These are phyloP conservation scores for Caenorhabditis macrosperma DNA, from an alignment of 2,888 invertebrate genomes.

Conservation along the genomic window DNA sequence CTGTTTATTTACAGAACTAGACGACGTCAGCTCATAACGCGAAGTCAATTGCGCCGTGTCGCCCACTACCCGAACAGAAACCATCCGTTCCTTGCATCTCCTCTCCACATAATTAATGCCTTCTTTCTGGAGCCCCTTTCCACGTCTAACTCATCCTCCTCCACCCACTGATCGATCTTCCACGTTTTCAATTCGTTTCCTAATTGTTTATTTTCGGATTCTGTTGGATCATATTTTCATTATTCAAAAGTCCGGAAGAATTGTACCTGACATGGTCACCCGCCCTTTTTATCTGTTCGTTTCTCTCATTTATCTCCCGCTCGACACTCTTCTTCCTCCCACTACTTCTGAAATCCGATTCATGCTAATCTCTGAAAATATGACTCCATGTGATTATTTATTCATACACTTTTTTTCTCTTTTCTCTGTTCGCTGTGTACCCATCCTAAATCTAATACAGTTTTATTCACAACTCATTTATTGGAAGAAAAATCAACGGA, in stretches of 20 bases:
- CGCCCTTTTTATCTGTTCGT: not conserved
- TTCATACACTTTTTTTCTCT: not conserved
- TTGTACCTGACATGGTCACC: not conserved
- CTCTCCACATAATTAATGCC: conserved; percentile 11
- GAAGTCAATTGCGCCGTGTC: conserved; percentile 3
- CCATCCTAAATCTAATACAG: conserved; percentile 1
- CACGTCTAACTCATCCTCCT: not conserved
- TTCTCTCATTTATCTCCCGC: not conserved
- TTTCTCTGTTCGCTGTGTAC: not conserved
- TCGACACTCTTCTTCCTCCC: not conserved
- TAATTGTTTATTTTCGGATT: not conserved
- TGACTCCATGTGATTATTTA: conserved; percentile 2
- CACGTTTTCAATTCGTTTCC: not conserved
- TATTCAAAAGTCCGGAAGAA: not conserved
- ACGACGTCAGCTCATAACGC: conserved; percentile 23
- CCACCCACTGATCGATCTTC: conserved; percentile 19
- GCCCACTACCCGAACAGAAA: conserved; percentile 33
- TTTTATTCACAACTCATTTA: conserved; percentile 41
- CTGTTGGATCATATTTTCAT: not conserved
- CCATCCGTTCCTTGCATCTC: conserved; percentile 28
- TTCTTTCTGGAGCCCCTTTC: conserved; percentile 5
- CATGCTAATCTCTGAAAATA: not conserved
- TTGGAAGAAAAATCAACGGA: conserved; percentile 2
- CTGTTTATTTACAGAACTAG: conserved; percentile 36
- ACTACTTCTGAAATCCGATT: conserved; percentile 1